phyloP scores from a whole-genome alignment of 1,140 invertebrate genomes.

The Drosophila neocordata region DNA sequence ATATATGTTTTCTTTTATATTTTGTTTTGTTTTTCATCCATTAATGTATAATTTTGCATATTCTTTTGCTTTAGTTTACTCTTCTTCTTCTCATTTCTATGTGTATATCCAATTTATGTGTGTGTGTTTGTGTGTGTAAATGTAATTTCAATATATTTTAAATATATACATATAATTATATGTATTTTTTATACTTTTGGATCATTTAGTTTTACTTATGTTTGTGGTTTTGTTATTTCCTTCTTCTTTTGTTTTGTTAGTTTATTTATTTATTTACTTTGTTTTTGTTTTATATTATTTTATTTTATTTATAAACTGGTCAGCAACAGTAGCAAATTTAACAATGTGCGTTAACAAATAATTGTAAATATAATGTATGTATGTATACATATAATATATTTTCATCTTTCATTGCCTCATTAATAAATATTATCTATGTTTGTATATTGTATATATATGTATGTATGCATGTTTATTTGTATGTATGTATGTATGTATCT shows the following conservation, averaged over 20 bases:
- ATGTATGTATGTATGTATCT: background rate
- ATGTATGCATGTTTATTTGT: conserved; percentile 38
- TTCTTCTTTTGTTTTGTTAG: conserved; percentile 42
- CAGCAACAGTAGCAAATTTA: conserved; percentile 83
- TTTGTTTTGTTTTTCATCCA: conserved; percentile 35
- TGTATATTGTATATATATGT: conserved; percentile 23
- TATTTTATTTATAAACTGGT: conserved; percentile 82
- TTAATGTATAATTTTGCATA: conserved; percentile 30
- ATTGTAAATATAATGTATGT: conserved; percentile 82
- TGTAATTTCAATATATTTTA: conserved; percentile 76
- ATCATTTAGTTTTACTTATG: conserved; percentile 64
- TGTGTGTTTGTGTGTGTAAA: conserved; percentile 44
- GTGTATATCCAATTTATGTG: conserved; percentile 43
- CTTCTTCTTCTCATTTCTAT: conserved; percentile 24
- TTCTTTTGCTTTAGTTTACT: conserved; percentile 18
- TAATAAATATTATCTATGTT: conserved; percentile 21
- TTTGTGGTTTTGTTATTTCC: conserved; percentile 64
- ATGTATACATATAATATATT: conserved; percentile 59
- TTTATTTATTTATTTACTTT: conserved; percentile 32
- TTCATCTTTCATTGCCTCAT: conserved; percentile 25
- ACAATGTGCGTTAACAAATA: conserved; percentile 83
- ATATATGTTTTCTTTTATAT: conserved; percentile 6
- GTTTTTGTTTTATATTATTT: background rate
- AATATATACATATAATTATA: conserved; percentile 81
- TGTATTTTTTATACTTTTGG: conserved; percentile 68